Evolutionary conservation across 2,888 invertebrate species (phyloP).

Genomic region (Dryocosmus kuriphilus): DNA sequence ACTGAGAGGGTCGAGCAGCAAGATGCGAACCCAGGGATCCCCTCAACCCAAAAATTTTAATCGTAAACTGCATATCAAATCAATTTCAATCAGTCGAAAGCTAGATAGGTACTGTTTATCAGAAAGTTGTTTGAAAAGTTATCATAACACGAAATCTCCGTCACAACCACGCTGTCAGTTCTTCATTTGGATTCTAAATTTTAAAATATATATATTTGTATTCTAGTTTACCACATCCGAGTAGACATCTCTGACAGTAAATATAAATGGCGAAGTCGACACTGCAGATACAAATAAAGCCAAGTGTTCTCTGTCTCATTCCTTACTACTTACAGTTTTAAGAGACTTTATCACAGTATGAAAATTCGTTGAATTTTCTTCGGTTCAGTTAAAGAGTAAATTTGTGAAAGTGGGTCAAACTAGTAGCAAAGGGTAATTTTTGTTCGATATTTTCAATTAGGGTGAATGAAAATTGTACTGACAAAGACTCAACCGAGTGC

Average conservation of each 20-base stretch:
- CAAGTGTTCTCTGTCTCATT: too few relatives aligned
- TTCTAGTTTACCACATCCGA: not conserved
- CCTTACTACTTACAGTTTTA: not conserved
- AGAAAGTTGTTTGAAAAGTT: not conserved
- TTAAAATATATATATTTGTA: not conserved
- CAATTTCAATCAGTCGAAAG: not conserved
- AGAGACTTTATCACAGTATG: too few relatives aligned
- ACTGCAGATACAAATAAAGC: too few relatives aligned
- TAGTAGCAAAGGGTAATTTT: not conserved
- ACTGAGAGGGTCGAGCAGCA: too few relatives aligned
- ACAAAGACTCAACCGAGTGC: constrained; percentile 12
- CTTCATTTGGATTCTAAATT: not conserved
- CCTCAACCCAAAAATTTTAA: too few relatives aligned
- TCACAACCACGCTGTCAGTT: not conserved
- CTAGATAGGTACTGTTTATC: not conserved
- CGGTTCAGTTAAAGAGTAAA: not conserved
- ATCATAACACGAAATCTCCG: not conserved
- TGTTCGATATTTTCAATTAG: constrained; percentile 25
- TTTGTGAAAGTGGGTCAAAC: constrained; percentile 7
- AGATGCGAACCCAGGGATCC: too few relatives aligned
- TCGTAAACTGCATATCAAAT: not conserved
- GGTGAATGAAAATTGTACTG: constrained; percentile 8
- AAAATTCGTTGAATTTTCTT: not conserved
- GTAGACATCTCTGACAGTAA: too few relatives aligned
- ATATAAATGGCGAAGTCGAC: too few relatives aligned